Evolutionary conservation across 2,113 vertebrate genomes (phyloP).

Genomic region (Machaerirhynchus nigripectus): DNA sequence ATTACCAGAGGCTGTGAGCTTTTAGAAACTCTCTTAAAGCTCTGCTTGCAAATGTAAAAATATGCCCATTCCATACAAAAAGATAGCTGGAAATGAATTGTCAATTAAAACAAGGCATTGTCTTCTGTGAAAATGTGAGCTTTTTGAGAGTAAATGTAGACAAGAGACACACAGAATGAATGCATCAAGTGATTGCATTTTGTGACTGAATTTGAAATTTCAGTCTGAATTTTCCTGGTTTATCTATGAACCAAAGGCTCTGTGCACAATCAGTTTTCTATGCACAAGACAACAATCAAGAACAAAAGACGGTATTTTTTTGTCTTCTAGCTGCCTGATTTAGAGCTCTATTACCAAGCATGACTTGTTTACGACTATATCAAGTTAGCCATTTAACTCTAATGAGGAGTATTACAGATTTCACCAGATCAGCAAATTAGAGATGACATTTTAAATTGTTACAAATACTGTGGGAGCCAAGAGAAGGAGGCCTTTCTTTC

Average conservation of each 20-base stretch:
- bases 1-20: background rate
- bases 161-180: background rate
- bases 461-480: background rate
- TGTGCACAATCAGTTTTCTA: background rate
- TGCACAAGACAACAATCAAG: background rate
- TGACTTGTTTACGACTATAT: background rate
- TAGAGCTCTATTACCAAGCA: background rate
- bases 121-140: background rate
- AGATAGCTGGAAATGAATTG: background rate
- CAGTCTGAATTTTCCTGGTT: background rate
- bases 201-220: background rate
- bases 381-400: background rate
- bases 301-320: background rate
- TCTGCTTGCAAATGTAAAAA: background rate
- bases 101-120: background rate
- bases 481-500: background rate
- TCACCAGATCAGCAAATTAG: background rate
- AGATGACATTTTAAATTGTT: background rate
- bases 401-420: background rate
- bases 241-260: background rate
- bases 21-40: background rate
- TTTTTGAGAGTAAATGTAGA: background rate
- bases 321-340: background rate
- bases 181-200: background rate
- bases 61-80: background rate